Evolutionary conservation across 2,888 invertebrate genomes (phyloP).

Genomic region (Brachylomia viminalis): DNA sequence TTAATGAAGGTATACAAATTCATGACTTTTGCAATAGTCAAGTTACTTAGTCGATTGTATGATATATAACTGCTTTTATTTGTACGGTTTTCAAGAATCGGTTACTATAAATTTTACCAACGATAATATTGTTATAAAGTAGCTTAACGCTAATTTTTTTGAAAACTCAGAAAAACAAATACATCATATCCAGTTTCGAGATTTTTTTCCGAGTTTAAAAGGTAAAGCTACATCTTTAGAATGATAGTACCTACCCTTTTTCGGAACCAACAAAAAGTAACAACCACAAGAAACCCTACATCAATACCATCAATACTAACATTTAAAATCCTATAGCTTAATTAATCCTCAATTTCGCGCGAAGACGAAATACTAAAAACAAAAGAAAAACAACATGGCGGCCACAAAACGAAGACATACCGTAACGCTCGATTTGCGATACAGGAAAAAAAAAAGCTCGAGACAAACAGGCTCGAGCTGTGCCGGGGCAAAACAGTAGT

Average conservation of each 20-base stretch:
- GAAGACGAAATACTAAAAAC: conserved; percentile 68
- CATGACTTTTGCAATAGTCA: not conserved
- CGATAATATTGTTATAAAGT: not conserved
- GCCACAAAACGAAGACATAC: conserved; percentile 70
- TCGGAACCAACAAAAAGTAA: not conserved
- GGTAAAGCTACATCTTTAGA: no score
- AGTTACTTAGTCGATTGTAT: not conserved
- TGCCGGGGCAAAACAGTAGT: conserved; percentile 84
- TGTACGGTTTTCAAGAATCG: not conserved
- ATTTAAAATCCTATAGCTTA: conserved; percentile 68
- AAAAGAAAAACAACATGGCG: conserved; percentile 67
- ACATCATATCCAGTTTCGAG: no score
- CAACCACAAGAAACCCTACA: not conserved
- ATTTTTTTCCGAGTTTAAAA: no score
- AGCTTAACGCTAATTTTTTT: no score
- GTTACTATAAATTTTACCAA: not conserved
- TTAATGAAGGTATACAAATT: not conserved
- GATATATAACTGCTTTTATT: not conserved
- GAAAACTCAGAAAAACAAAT: not conserved
- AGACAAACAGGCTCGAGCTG: conserved; percentile 67
- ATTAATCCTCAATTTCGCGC: conserved; percentile 82
- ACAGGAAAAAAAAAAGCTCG: conserved; percentile 73
- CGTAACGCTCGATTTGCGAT: conserved; percentile 82
- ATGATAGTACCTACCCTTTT: no score
- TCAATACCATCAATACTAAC: conserved; percentile 42